Conservation (phyloP, 2,113 vertebrate genomes). For the Microcebus jonahi region DNA sequence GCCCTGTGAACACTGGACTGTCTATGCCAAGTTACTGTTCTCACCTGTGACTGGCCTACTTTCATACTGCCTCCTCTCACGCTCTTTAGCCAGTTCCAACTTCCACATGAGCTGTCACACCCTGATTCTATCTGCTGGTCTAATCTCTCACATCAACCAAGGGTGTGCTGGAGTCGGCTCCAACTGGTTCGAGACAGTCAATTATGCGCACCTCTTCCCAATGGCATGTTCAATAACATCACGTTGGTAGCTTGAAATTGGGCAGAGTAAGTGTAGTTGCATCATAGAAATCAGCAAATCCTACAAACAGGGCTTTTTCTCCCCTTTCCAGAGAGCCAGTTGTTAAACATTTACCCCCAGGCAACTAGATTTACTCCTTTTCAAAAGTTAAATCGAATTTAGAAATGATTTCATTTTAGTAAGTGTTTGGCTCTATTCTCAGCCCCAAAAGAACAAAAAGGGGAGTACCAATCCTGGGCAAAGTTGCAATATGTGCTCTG, state of each 20-base stretch:
- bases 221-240: background rate
- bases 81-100: background rate
- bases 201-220: background rate
- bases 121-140: background rate
- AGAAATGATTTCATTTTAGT: background rate
- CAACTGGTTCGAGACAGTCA: background rate
- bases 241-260: background rate
- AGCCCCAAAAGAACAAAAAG: background rate
- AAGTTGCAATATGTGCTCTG: too few relatives aligned
- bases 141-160: background rate
- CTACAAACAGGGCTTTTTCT: background rate
- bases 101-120: background rate
- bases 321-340: background rate
- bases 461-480: background rate
- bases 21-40: background rate
- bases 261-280: background rate
- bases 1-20: background rate
- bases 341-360: background rate
- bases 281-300: background rate
- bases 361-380: background rate
- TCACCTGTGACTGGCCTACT: background rate
- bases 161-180: background rate
- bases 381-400: background rate
- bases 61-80: conserved; percentile 1
- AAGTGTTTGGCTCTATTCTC: background rate